Base-by-base conservation (phyloP, 64 coral and sea anemone species). In the Stichodactyla mertensii region DNA sequence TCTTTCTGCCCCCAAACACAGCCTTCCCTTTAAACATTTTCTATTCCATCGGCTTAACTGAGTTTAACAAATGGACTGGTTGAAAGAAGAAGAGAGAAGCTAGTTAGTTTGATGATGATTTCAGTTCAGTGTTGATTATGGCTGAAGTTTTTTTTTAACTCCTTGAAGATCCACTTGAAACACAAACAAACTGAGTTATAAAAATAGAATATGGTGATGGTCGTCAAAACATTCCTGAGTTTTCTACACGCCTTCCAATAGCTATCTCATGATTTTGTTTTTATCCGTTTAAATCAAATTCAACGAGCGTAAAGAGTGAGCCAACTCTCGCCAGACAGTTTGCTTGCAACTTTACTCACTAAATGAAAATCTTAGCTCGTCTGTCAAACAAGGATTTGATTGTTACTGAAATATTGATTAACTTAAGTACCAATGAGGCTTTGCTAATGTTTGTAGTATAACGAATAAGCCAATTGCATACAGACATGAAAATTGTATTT, bases 381-480 rank as follows among this genome's bases (percentile, higher is more conserved):
- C 19, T 52, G 78, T 81, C 78, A 81, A 81, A 81, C 15, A 8
- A 53, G 78, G 52, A 81, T 54, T 81, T 19, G 78, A 54, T 55
- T 81, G 78, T 54, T 55, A n/a, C 15, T 81, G 8, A 81, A 81
- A 81, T 81, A 81, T 81, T 81, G 4, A 81, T 81, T 8, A 54
- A 18, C 31, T 8, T 27, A 53, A 81, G 54, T 81, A 54, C 78
- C 78, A 81, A 81, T 81, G 7, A 81, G 36, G 53, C 4, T 19
- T 81, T 20, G 16, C 78, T 55, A 55, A 53, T 81, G 78, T 54
- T 54, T 54, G 78, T 31, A 81, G 8, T 53, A 81, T 16, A 54
- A 81, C 19, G 10, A 51, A 13, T 3, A 55, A 81, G 53, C 78
- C 78, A 81, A 81, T 81, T 19, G 22, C 15, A 81, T 53, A 52